Base-by-base conservation (phyloP, 2,888 invertebrate species). In the Sinhomidia bicolor region DNA sequence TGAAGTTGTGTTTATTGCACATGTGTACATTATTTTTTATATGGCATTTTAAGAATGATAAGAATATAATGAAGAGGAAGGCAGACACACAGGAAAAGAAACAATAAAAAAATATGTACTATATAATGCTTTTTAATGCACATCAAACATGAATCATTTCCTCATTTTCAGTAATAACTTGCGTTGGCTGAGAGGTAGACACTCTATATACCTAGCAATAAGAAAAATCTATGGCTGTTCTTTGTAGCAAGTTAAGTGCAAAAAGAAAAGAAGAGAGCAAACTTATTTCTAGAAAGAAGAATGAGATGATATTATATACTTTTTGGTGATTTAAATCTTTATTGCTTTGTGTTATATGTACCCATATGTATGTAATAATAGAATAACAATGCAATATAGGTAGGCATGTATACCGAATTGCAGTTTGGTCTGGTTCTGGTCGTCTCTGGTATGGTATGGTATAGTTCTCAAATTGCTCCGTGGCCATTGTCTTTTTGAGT, bases 301-400 rank as follows among this genome's bases (percentile, higher is more conserved):
- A 44, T 36, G 9, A 6, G 4, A 12, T 44, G 36, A 36, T 6
- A 9, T 44, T 44, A n/a, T n/a, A n/a, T n/a, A n/a, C n/a, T n/a
- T n/a, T n/a, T n/a, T 41, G 82, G 44, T 57, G 83, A 84, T 84
- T 84, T 57, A 74, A 84, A 84, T 84, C 83, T 84, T 84, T 84
- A 74, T 74, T 74, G 82, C 71, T 23, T 36, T 41, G 10, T 60
- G 44, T 74, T 9, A 12, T 44, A n/a, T n/a, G n/a, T n/a, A n/a
- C n/a, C n/a, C n/a, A n/a, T n/a, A n/a, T n/a, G n/a, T n/a, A n/a
- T n/a, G n/a, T n/a, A n/a, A n/a, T n/a, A n/a, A n/a, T n/a, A n/a
- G n/a, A n/a, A n/a, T n/a, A n/a, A n/a, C n/a, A n/a, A n/a, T n/a
- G n/a, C n/a, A n/a, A n/a, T n/a, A n/a, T n/a, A n/a, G n/a, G n/a